These are phyloP conservation scores for Trachemys scripta DNA, from an alignment of 2,113 vertebrate genomes.

Conservation along the genomic window DNA sequence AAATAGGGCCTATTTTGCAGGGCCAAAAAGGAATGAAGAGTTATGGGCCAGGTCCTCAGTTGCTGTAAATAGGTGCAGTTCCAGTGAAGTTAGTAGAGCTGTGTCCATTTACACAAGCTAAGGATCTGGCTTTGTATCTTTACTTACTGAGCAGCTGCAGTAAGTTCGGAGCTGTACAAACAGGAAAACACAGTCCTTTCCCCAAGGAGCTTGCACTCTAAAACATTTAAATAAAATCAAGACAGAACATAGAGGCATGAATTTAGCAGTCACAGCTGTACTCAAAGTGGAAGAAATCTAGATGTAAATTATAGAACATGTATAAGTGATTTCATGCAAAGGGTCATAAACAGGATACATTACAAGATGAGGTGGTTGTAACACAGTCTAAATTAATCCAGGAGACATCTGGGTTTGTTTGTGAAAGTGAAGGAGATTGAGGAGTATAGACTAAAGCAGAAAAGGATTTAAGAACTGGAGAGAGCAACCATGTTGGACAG, in stretches of 20 bases:
- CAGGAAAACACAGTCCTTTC: conserved; percentile 63
- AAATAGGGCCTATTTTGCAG: background rate
- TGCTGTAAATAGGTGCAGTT: background rate
- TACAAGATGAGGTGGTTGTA: background rate
- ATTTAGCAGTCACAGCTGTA: conserved; percentile 29
- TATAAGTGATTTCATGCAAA: conserved; percentile 8
- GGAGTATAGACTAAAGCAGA: background rate
- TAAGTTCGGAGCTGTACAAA: conserved; percentile 34
- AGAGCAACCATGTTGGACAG: background rate
- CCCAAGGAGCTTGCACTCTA: conserved; percentile 31
- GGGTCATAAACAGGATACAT: background rate
- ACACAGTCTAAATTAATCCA: background rate
- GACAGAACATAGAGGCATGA: conserved; percentile 21
- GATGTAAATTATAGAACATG: conserved; percentile 13
- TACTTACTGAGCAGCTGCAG: conserved; percentile 65
- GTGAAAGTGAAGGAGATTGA: background rate
- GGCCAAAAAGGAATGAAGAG: background rate
- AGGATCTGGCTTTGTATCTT: conserved; percentile 56
- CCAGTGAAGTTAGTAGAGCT: conserved; percentile 7
- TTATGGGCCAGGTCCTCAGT: background rate
- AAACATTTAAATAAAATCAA: conserved; percentile 61
- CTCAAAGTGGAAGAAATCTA: background rate
- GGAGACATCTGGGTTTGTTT: background rate
- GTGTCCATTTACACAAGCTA: conserved; percentile 36
- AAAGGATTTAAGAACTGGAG: background rate